Evolutionary conservation across 2,888 invertebrate species (phyloP).

Genomic region (Macrosiphum euphorbiae): DNA sequence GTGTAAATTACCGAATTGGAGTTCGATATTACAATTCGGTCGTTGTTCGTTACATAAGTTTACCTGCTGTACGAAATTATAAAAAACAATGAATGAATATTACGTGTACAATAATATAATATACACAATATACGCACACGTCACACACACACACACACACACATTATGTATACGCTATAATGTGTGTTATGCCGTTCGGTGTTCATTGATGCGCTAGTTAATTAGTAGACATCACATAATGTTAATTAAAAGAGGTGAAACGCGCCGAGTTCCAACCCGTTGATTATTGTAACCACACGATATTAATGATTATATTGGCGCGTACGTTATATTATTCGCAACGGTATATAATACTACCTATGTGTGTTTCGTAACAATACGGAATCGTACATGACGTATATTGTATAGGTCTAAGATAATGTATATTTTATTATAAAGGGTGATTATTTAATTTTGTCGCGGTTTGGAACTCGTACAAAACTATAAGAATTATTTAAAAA

Average conservation of each 20-base stretch:
- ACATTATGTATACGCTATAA: no score
- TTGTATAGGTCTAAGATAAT: not conserved
- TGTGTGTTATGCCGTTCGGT: not conserved
- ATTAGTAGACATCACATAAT: slow-evolving; percentile 30
- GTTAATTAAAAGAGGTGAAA: slow-evolving; percentile 52
- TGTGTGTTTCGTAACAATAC: slow-evolving; percentile 17
- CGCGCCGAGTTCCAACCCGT: slow-evolving; percentile 17
- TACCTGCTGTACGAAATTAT: not conserved
- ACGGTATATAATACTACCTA: not conserved
- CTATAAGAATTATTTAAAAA: not conserved
- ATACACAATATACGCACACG: no score
- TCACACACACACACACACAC: no score
- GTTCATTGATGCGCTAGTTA: slow-evolving; percentile 24
- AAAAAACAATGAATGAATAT: slow-evolving; percentile 42
- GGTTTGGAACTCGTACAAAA: not conserved
- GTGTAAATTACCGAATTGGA: not conserved
- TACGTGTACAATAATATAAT: not conserved
- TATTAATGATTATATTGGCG: slow-evolving; percentile 22
- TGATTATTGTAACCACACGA: slow-evolving; percentile 29
- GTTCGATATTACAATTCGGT: not conserved
- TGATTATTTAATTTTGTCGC: not conserved
- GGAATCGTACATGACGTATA: not conserved
- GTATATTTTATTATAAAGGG: not conserved
- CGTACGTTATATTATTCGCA: not conserved
- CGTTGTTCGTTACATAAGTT: slow-evolving; percentile 34